Evolutionary conservation across 2,888 invertebrate species (phyloP), one percentile per base, ranked within the genome.

Genomic region (Luffia ferchaultella): DNA sequence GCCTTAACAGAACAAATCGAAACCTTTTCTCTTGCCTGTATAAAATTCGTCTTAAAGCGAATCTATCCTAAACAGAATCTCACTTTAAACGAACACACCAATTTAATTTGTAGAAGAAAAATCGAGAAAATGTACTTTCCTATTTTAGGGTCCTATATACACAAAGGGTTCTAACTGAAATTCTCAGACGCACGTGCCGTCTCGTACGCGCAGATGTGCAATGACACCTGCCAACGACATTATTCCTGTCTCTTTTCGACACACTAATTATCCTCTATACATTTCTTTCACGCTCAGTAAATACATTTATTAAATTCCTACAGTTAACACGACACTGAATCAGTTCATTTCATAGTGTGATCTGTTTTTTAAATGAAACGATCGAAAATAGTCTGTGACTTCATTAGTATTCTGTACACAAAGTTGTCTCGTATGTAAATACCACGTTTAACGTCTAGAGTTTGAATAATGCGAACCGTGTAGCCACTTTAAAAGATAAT

Each of bases 161-260:
- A 7, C n/a, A 30, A 12, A 30, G 12, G 30, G 30, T 30, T 30
- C 12, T 30, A 30, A 30, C 30, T 30, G 30, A 30, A 30, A 30
- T 12, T 3, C 30, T 61, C 61, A 63, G 58, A 9, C 68, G 77
- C 82, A 77, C 82, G 82, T 78, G 82, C 80, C 72, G 68, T 67
- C 70, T 67, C 69, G 68, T 65, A 68, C 62, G 70, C 79, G 82
- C 82, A 83, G 82, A 80, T 83, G 82, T 78, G 67, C 65, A 61
- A 65, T 59, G 70, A 78, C 82, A 82, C 82, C 82, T 82, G 80
- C 77, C 72, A 64, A 20, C 20, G 42, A 43, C 49, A 49, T 7
- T 30, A 12, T 12, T 3, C 12, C 30, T 30, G 30, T 30, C 30
- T 12, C 12, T 30, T 30, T 30, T 12, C 30, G 30, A 30, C 3